A percentile compares a stretch with the other conserved stretches of the same genome.
Conservation (phyloP, 2,888 invertebrate genomes). For the Amblyjoppa fuscipennis region DNA sequence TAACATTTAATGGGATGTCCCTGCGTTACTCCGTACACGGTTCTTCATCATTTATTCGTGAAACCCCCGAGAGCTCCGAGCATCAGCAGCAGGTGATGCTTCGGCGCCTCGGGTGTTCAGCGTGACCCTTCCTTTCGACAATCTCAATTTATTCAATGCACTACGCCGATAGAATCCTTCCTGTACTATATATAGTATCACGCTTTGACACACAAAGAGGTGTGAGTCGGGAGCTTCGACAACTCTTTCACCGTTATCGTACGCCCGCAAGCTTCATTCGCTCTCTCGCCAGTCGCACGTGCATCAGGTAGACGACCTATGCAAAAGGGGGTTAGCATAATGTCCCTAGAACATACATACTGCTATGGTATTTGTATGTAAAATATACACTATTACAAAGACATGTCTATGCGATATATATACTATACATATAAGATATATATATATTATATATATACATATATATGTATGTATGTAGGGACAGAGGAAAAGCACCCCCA, state of each 20-base stretch:
- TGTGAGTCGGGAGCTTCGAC: constrained; percentile 21
- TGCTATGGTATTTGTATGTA: constrained; percentile 44
- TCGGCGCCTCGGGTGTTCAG: constrained; percentile 11
- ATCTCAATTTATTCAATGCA: constrained; percentile 34
- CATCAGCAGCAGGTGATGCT: constrained; percentile 45
- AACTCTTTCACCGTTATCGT: constrained; percentile 56
- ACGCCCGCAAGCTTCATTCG: constrained; percentile 19
- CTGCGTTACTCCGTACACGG: constrained; percentile 31
- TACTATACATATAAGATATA: constrained; percentile 47
- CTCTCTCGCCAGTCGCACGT: constrained; percentile 45
- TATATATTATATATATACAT: constrained; percentile 2
- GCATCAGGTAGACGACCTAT: constrained; percentile 72
- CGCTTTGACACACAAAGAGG: constrained; percentile 36
- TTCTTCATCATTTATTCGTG: constrained; percentile 19
- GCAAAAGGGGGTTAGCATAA: constrained; percentile 81
- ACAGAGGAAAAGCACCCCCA: constrained; percentile 68
- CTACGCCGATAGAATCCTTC: neutral
- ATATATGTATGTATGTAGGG: constrained; percentile 8
- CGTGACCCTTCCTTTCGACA: constrained; percentile 25
- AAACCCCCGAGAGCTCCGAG: constrained; percentile 17
- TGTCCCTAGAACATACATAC: constrained; percentile 72
- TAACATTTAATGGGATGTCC: constrained; percentile 70
- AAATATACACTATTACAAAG: constrained; percentile 23
- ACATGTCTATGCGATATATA: constrained; percentile 57
- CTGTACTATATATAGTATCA: constrained; percentile 14